phyloP scores from a whole-genome alignment of 2,888 invertebrate species.

The Mesorhabditis sp. region DNA sequence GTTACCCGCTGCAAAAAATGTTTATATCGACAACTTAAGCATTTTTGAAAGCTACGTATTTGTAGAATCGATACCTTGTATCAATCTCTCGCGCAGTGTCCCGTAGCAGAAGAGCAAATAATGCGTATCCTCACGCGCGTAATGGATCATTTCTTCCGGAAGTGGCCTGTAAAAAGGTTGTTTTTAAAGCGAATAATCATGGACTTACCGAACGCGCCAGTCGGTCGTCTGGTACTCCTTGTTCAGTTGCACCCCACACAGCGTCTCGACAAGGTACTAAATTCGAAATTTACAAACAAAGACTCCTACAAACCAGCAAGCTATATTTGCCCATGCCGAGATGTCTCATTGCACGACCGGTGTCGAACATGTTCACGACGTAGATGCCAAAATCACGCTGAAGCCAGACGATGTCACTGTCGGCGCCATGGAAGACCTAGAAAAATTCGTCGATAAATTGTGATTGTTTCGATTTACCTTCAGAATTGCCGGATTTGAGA shows the following conservation, averaged over 20 bases:
- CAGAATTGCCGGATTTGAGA: constrained; percentile 81
- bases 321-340: constrained; percentile 22
- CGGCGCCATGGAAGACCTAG: constrained; percentile 86
- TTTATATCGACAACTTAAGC: no score
- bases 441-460: constrained; percentile 11
- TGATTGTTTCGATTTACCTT: constrained; percentile 66
- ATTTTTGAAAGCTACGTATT: background rate
- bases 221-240: constrained; percentile 90
- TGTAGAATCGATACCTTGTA: constrained; percentile 61
- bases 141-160: constrained; percentile 74
- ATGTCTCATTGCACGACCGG: constrained; percentile 59
- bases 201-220: constrained; percentile 76
- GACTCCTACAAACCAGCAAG: background rate
- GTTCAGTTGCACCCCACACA: constrained; percentile 68
- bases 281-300: background rate
- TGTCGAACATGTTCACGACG: constrained; percentile 94
- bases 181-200: background rate
- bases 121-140: constrained; percentile 91
- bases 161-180: constrained; percentile 68
- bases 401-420: constrained; percentile 82
- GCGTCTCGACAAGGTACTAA: constrained; percentile 3
- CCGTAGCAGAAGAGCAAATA: constrained; percentile 86
- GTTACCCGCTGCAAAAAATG: background rate
- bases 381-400: constrained; percentile 92
- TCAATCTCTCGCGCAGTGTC: constrained; percentile 66